phyloP scores from a whole-genome alignment of 1,140 invertebrate genomes.

The Rhagoletis pomonella region DNA sequence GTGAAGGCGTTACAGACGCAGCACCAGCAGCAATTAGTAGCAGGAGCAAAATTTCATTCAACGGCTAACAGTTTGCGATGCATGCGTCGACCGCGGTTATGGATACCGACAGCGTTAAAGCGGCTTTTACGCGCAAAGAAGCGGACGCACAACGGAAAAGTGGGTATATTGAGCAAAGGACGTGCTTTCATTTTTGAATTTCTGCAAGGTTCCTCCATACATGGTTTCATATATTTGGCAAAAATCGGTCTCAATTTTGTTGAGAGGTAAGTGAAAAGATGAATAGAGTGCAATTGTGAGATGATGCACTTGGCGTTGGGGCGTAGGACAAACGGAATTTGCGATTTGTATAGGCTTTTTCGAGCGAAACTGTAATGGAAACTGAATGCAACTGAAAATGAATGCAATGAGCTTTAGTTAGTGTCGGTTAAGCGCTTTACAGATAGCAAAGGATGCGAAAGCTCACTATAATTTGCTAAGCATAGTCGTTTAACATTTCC shows the following conservation, averaged over 20 bases:
- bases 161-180: constrained; percentile 61
- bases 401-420: neutral
- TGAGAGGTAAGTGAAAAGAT: constrained; percentile 64
- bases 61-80: constrained; percentile 61
- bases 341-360: neutral
- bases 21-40: neutral
- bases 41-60: constrained; percentile 6
- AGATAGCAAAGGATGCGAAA: neutral
- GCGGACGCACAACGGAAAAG: neutral
- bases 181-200: constrained; percentile 71
- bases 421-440: neutral
- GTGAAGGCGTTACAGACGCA: neutral
- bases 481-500: no score
- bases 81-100: constrained; percentile 67
- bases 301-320: neutral
- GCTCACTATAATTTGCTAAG: no score
- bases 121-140: neutral
- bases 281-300: neutral
- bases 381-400: neutral
- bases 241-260: constrained; percentile 68
- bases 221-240: constrained; percentile 72
- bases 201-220: constrained; percentile 69
- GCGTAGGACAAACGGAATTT: neutral
- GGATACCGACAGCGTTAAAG: constrained; percentile 58
- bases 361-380: neutral